Percentiles rank a stretch among this genome's conserved stretches.
Evolutionary conservation across 2,797 vertebrate species (phyloP).

Genomic region (Moxostoma hubbsi): DNA sequence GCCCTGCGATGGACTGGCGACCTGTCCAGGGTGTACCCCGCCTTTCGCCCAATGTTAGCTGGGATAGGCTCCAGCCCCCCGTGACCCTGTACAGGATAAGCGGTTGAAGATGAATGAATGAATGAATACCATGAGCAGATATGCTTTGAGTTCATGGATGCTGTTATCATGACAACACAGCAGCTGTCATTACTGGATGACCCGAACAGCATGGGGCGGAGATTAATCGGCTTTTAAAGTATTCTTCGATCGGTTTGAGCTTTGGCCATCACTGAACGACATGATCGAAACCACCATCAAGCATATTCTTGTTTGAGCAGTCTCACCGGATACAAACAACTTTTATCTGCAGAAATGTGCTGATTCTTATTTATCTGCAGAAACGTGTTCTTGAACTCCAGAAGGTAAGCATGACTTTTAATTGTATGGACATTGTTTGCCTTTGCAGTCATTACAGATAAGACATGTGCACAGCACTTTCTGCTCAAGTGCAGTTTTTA

Average conservation of each 20-base stretch:
- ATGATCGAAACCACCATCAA: constrained; percentile 32
- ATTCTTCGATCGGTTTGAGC: constrained; percentile 18
- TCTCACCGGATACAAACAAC: constrained; percentile 7
- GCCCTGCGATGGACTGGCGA: too few species aligned
- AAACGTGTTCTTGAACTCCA: constrained; percentile 4
- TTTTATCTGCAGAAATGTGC: constrained; percentile 19
- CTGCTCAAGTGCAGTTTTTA: too few species aligned
- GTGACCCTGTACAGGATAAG: too few species aligned
- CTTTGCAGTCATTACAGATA: too few species aligned
- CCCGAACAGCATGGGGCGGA: constrained; percentile 7
- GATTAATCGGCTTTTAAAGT: constrained; percentile 35
- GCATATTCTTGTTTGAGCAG: neutral
- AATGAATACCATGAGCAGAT: neutral
- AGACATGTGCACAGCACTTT: too few species aligned
- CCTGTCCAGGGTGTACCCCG: too few species aligned
- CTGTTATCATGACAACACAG: constrained; percentile 13
- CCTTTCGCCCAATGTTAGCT: too few species aligned
- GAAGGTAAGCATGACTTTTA: constrained; percentile 1
- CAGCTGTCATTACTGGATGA: constrained; percentile 7
- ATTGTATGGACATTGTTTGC: too few species aligned
- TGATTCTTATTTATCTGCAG: neutral
- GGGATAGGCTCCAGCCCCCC: too few species aligned
- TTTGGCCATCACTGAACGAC: constrained; percentile 4
- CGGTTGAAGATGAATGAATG: too few species aligned
- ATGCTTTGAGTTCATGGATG: constrained; percentile 6